These are phyloP conservation scores for Ostrea denselamellosa DNA, from an alignment of 1,140 invertebrate genomes.

Conservation along the genomic window DNA sequence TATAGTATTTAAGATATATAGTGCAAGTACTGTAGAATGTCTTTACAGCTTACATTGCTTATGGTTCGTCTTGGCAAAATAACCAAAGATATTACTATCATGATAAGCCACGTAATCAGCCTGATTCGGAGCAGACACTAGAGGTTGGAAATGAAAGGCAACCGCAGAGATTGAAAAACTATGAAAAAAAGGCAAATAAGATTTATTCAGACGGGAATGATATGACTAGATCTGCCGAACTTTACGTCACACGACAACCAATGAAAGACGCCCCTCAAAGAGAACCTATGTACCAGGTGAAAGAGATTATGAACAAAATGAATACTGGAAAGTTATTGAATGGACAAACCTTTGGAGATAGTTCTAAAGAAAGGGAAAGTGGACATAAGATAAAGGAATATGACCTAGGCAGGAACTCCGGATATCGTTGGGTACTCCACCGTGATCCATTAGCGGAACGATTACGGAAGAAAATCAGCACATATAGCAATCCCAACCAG, in stretches of 20 bases:
- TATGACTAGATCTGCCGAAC: not conserved
- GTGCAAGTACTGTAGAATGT: not conserved
- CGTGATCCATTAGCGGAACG: not conserved
- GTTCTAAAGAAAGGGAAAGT: not conserved
- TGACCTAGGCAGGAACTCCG: not conserved
- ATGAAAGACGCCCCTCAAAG: not conserved
- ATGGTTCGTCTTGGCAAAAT: not conserved
- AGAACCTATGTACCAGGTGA: not conserved
- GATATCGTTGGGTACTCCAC: not conserved
- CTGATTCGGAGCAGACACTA: too few relatives aligned
- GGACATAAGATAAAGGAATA: not conserved
- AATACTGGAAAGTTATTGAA: not conserved
- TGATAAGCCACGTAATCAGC: too few relatives aligned
- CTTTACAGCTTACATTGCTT: not conserved
- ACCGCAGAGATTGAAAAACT: not conserved
- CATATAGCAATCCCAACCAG: not conserved
- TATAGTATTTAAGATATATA: too few relatives aligned
- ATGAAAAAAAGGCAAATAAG: not conserved
- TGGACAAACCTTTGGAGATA: not conserved
- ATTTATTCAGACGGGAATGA: not conserved
- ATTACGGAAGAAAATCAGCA: not conserved
- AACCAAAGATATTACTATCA: not conserved
- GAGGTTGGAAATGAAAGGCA: too few relatives aligned
- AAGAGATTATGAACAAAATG: not conserved
- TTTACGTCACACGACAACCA: not conserved